Evolutionary conservation across 1,140 invertebrate species (phyloP), one percentile per base, ranked within the genome.

Genomic region (Temnothorax nylanderi): DNA sequence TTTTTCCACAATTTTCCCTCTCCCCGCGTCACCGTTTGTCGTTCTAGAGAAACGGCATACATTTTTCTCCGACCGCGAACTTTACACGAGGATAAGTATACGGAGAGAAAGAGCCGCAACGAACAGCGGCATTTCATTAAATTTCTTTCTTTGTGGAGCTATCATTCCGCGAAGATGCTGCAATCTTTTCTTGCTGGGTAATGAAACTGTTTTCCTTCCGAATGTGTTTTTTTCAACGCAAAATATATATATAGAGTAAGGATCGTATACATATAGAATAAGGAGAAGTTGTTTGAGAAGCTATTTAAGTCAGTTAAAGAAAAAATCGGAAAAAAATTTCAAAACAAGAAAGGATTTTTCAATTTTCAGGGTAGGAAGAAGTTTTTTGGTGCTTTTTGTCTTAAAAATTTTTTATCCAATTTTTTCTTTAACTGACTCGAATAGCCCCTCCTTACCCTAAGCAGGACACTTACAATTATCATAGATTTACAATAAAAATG

Each of bases 51-150:
- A 82, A 75, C 54, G 54, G 69, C 67, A 75, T 84, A 60, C 80
- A 84, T 84, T 75, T 84, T 84, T 81, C 78, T 81, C 58, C 41
- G 26, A 76, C 71, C 81, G n/a, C 32, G 47, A 75, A 64, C 71
- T 62, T 67, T 26, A 47, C 60, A 34, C 58, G 11, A 3, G 41
- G 21, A 60, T 76, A 80, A 65, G 49, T 67, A 80, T 49, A 56
- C 51, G 76, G 8, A 18, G 60, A 11, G 26, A 26, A 26, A 26
- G 54, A 75, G 41, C 13, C 21, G 34, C 54, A 74, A 84, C 67
- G 51, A 69, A 80, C 69, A 49, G 54, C 69, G 41, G 69, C 80
- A 84, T 84, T 84, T 84, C 80, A 74, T 82, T 82, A 82, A 82
- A 60, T 82, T 74, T 37, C 54, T 84, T 82, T 82, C 67, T 60